Conservation (phyloP, 2,113 vertebrate species). For the Elaphurus davidianus region DNA sequence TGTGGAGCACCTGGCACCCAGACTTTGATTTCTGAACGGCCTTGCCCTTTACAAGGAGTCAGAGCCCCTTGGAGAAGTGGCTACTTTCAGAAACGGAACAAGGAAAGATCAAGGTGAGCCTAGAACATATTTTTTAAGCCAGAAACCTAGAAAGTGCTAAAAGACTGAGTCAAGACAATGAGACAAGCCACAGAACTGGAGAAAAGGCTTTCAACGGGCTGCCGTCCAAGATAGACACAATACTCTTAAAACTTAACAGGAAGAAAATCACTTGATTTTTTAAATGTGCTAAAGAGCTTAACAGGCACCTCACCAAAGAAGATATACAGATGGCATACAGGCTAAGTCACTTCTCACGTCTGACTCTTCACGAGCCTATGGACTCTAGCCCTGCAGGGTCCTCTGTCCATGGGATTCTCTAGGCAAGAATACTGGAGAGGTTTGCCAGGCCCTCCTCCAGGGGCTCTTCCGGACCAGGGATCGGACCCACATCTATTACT, state of each 20-base stretch:
- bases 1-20: neutral
- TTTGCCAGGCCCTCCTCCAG: neutral
- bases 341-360: neutral
- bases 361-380: rapidly evolving
- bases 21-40: neutral
- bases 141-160: neutral
- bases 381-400: neutral
- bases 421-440: neutral
- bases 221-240: neutral
- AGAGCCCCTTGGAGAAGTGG: neutral
- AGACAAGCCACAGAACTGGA: neutral
- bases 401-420: neutral
- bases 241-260: neutral
- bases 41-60: neutral
- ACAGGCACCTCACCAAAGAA: neutral
- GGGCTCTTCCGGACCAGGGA: neutral
- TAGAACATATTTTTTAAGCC: neutral
- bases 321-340: neutral
- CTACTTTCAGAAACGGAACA: neutral
- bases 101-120: neutral
- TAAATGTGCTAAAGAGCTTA: neutral
- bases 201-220: neutral
- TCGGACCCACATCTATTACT: neutral
- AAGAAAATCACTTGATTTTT: neutral
- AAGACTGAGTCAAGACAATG: neutral